phyloP scores from a whole-genome alignment of 1,140 invertebrate species.

The Laupala kohalensis region DNA sequence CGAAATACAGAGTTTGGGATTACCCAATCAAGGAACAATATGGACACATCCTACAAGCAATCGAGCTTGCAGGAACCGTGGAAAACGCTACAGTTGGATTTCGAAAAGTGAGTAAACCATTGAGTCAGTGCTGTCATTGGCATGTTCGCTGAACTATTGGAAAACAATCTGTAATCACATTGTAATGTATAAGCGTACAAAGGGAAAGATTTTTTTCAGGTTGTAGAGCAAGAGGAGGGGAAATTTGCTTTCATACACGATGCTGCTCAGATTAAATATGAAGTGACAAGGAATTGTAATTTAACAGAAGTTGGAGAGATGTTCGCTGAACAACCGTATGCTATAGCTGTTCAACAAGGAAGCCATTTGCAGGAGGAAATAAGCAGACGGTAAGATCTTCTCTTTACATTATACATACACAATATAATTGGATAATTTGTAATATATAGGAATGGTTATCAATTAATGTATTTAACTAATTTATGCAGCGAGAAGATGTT shows the following conservation, averaged over 20 bases:
- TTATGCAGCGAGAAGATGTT: too few relatives aligned
- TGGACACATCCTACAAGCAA: constrained; percentile 70
- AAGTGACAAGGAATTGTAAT: constrained; percentile 70
- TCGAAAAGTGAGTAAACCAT: constrained; percentile 42
- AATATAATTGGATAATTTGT: too few relatives aligned
- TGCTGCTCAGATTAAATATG: constrained; percentile 70
- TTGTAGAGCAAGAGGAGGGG: constrained; percentile 58
- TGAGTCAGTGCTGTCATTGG: too few relatives aligned
- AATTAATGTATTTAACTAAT: too few relatives aligned
- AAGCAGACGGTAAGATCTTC: constrained; percentile 41
- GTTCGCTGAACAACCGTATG: constrained; percentile 79
- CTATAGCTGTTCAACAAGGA: constrained; percentile 75
- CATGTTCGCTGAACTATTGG: too few relatives aligned
- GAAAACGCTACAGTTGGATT: constrained; percentile 55
- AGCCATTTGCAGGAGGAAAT: constrained; percentile 69
- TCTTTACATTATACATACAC: not conserved
- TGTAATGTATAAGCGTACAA: too few relatives aligned
- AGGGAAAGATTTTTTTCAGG: constrained; percentile 33
- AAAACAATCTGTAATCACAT: too few relatives aligned
- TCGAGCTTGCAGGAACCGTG: constrained; percentile 62
- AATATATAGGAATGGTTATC: too few relatives aligned
- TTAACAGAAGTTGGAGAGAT: constrained; percentile 75
- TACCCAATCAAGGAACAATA: constrained; percentile 86
- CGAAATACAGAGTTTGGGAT: constrained; percentile 78
- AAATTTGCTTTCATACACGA: constrained; percentile 85